Evolutionary conservation across 1,140 invertebrate genomes (phyloP).

Genomic region (Procambarus clarkii): DNA sequence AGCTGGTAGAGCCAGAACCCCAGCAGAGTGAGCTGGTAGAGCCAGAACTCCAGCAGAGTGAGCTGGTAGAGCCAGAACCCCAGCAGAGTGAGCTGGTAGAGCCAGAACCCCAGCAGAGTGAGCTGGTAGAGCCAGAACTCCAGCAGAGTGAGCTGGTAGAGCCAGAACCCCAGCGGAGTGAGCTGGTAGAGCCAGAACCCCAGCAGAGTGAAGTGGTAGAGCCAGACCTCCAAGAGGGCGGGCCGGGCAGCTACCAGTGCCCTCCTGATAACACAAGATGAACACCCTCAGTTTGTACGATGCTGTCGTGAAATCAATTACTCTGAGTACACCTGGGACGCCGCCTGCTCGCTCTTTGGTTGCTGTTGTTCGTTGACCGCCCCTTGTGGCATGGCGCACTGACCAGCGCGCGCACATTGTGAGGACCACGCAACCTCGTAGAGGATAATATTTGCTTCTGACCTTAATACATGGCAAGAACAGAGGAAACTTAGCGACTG

Average conservation of each 20-base stretch:
- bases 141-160: background rate
- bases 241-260: conserved; percentile 9
- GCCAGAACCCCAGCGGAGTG: background rate
- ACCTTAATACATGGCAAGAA: background rate
- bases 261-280: conserved; percentile 41
- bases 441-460: background rate
- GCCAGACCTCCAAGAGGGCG: background rate
- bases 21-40: background rate
- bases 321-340: background rate
- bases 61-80: background rate
- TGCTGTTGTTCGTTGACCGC: conserved; percentile 2
- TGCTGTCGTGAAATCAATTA: conserved; percentile 36
- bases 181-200: background rate
- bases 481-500: background rate
- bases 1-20: background rate
- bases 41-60: background rate
- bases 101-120: background rate
- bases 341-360: conserved; percentile 7
- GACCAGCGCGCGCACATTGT: background rate
- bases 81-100: background rate
- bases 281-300: conserved; percentile 23
- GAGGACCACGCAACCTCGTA: background rate
- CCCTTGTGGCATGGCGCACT: background rate
- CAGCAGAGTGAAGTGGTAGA: background rate
- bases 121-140: background rate